A percentile compares a stretch with the other conserved stretches of the same genome.
Conservation (phyloP, 1,140 invertebrate genomes). For the Pogonus chalceus region DNA sequence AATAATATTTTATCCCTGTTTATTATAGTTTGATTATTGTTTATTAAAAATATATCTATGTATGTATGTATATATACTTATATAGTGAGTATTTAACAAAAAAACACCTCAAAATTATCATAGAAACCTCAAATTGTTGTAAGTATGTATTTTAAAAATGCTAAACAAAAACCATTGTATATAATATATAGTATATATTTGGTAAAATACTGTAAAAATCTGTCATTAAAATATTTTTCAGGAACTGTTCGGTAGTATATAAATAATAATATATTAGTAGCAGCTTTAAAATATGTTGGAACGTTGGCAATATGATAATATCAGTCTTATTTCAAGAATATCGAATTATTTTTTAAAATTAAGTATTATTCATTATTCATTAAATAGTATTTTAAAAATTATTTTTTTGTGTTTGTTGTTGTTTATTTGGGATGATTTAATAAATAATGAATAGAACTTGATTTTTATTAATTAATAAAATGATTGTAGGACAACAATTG, state of each 20-base stretch:
- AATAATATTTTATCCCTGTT: neutral
- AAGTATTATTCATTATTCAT: neutral
- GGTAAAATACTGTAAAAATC: constrained; percentile 33
- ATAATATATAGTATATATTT: constrained; percentile 30
- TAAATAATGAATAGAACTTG: no score
- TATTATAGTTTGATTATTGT: neutral
- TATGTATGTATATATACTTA: neutral
- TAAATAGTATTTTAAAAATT: no score
- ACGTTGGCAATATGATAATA: constrained; percentile 34
- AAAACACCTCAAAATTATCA: neutral
- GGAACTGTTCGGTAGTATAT: constrained; percentile 31
- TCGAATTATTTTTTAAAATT: neutral
- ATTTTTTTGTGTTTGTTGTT: no score
- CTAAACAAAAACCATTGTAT: constrained; percentile 28
- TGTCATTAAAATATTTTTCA: constrained; percentile 28
- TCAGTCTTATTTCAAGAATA: constrained; percentile 30
- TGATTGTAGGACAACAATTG: no score
- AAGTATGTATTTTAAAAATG: constrained; percentile 13
- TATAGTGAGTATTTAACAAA: neutral
- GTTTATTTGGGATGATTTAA: no score
- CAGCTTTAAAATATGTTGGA: constrained; percentile 22
- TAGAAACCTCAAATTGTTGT: neutral
- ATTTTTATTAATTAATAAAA: no score
- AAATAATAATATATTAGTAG: constrained; percentile 25
- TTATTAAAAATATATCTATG: neutral